These are phyloP conservation scores for Loriculus beryllinus DNA, from an alignment of 2,797 vertebrate species.

Conservation along the genomic window DNA sequence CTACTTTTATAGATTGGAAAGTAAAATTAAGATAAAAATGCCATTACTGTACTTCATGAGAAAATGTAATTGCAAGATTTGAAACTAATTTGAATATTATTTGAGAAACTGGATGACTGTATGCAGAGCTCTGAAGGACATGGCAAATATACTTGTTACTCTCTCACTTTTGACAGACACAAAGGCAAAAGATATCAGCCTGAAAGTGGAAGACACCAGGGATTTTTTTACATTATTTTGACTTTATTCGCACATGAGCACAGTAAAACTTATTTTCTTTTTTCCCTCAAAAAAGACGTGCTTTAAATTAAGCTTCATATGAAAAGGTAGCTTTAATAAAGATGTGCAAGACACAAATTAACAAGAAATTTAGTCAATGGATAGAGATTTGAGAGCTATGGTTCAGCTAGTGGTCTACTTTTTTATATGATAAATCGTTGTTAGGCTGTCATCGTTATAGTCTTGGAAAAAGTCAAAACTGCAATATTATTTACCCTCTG, in stretches of 20 bases:
- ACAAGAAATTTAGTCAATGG: neutral
- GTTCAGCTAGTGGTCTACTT: neutral
- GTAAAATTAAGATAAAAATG: slow-evolving; percentile 54
- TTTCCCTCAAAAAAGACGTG: neutral
- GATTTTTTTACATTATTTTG: neutral
- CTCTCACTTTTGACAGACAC: neutral
- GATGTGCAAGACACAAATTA: neutral
- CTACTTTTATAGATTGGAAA: neutral
- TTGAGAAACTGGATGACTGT: neutral
- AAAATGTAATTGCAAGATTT: slow-evolving; percentile 36
- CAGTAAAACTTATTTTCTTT: neutral
- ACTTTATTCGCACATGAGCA: neutral
- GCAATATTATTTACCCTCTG: neutral
- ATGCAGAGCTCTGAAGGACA: neutral
- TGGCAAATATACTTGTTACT: neutral
- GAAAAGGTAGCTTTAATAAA: neutral
- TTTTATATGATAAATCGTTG: neutral
- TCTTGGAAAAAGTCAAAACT: neutral
- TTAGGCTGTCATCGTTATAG: neutral
- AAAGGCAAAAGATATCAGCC: neutral
- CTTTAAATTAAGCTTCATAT: neutral
- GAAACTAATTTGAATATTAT: slow-evolving; percentile 44
- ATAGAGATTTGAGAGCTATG: neutral
- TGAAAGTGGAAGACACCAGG: neutral
- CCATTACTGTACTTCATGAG: slow-evolving; percentile 17